Evolutionary conservation across 2,113 vertebrate genomes (phyloP), one percentile per base, ranked within the genome.

Genomic region (Cisticola juncidis): DNA sequence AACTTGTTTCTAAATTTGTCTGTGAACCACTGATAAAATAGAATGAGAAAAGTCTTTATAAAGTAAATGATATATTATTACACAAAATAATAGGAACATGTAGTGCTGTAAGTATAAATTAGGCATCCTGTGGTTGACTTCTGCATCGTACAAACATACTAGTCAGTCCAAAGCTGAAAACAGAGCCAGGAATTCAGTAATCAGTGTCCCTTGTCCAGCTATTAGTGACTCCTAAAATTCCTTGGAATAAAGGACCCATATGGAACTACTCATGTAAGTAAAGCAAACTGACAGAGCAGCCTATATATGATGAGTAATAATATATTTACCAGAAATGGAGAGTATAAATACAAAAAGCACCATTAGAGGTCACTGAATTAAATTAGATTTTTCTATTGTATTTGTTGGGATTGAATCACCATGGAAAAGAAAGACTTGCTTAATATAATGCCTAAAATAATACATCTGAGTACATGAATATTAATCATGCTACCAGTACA

Each of bases 11-110:
- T 95, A 94, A 96, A 97, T 97, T 93, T 4, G 13, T 88, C 87
- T 87, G 44, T 94, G 97, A 97, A 90, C 94, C 94, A 93, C 90
- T 76, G 97, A 95, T 92, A 97, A 96, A 97, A 93, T 60, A 96
- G 77, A 96, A 92, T 79, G 93, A 94, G 95, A 98, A 97, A 94
- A 86, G 50, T 85, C 85, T 95, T 79, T 47, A 78, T 60, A 44
- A 91, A 96, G 92, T 81, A 98, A 98, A 98, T 98, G 16, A 97
- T 91, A 98, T 97, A 92, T 95, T 91, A 98, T 98, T 98, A 98
- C 72, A 91, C 58, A 82, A 97, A 97, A 97, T 97, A 97, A 98
- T 97, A 92, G 87, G 93, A 96, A 85, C 73, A 81, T 71, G 64
- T 44, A 94, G 72, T 70, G 61, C 88, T 96, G 93, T 88, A 97